Evolutionary conservation across 2,113 vertebrate genomes (phyloP), one percentile per base, ranked within the genome.

Genomic region (Potamarius usumacintae): DNA sequence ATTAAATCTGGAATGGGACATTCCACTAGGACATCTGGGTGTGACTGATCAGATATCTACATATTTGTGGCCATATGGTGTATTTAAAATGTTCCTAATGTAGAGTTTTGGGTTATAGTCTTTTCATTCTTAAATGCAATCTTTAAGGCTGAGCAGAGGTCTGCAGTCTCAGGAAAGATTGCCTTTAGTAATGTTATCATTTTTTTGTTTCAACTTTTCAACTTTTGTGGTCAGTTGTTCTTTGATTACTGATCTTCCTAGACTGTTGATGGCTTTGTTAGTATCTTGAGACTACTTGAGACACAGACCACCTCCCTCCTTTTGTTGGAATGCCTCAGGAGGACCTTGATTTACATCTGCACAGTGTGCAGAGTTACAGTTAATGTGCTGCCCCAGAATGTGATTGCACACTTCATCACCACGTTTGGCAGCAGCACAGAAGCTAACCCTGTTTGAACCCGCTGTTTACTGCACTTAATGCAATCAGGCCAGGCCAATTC

Each of bases 401-500:
- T 84, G 80, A 89, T 91, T 67, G 79, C 34, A 86, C 88, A 86
- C 52, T 84, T 89, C 82, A 88, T 81, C 85, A 89, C 72, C 86
- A 79, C 71, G 20, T 82, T 89, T 90, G 91, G 89, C 91, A 88
- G 83, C 88, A 82, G 85, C 71, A 89, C 67, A 85, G 52, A 89
- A 63, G 30, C 71, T 77, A 88, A 89, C 72, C 81, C 82, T 60
- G 69, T 90, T 77, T 89, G 87, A 86, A 87, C 85, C 57, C 84
- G 14, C 57, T 88, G 89, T 89, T 89, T 90, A 57, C 90, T 78
- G 89, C 86, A 81, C 82, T 89, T 67, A 85, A 87, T 72, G 67
- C 87, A 90, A 82, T 81, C 89, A 90, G 87, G 77, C 81, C 77
- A 74, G 87, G 89, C 86, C 90, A 87, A 91, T 91, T 90, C 85